A percentile compares a stretch with the other conserved stretches of the same genome.
Conservation (phyloP, 1,140 invertebrate genomes). For the Brachionus koreanus region DNA sequence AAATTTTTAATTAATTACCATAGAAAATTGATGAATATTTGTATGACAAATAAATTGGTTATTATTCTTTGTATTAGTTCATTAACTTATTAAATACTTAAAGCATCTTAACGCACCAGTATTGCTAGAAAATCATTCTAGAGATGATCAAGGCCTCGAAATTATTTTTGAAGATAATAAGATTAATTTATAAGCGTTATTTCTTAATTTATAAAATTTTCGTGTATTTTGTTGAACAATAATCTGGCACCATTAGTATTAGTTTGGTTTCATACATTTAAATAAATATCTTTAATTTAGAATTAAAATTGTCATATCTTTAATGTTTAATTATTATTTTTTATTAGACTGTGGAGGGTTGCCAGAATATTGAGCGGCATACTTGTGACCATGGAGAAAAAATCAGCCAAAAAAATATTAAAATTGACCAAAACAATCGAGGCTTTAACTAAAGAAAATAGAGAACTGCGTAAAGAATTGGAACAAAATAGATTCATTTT, state of each 20-base stretch:
- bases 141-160: not conserved
- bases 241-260: too few species aligned
- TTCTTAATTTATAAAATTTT: too few species aligned
- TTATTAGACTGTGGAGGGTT: constrained; percentile 18
- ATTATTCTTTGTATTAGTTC: too few species aligned
- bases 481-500: not conserved
- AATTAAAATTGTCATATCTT: not conserved
- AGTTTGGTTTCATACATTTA: not conserved
- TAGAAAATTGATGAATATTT: too few species aligned
- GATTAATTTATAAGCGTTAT: too few species aligned
- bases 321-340: not conserved
- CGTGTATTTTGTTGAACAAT: too few species aligned
- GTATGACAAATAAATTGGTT: too few species aligned
- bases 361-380: constrained; percentile 17
- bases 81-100: too few species aligned
- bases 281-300: not conserved
- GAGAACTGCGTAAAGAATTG: not conserved
- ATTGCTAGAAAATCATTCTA: not conserved
- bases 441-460: not conserved
- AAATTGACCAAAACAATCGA: not conserved
- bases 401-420: not conserved
- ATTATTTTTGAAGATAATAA: not conserved
- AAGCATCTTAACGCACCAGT: too few species aligned
- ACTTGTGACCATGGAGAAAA: constrained; percentile 11
- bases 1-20: too few species aligned